Conservation (phyloP, 2,113 vertebrate genomes). For the Andinoacara biseriatus region DNA sequence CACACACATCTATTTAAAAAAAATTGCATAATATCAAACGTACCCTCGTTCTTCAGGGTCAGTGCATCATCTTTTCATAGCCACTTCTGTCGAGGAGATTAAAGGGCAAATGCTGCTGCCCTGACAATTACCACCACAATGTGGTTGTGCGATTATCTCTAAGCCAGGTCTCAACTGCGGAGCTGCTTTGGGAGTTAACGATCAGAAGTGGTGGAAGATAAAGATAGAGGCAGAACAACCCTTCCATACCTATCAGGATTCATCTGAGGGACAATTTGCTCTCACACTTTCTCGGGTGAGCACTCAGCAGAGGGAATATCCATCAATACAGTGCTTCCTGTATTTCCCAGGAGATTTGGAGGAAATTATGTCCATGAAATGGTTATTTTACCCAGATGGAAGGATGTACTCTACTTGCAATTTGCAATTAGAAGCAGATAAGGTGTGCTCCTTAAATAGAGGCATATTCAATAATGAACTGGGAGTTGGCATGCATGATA, state of each 20-base stretch:
- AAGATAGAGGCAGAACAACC: slow-evolving; percentile 4
- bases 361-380: slow-evolving; percentile 40
- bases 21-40: not conserved
- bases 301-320: not conserved
- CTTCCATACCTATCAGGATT: slow-evolving; percentile 18
- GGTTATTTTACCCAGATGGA: slow-evolving; percentile 15
- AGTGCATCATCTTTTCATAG: not conserved
- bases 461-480: slow-evolving; percentile 41
- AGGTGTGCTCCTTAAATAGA: slow-evolving; percentile 28
- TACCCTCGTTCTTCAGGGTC: not conserved
- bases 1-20: not conserved
- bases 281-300: not conserved
- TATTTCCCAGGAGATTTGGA: slow-evolving; percentile 36
- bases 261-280: not conserved
- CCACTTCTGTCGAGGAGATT: slow-evolving; percentile 35
- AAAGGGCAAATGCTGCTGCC: slow-evolving; percentile 47
- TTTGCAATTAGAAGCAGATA: slow-evolving; percentile 33
- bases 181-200: slow-evolving; percentile 43
- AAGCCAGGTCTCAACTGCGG: slow-evolving; percentile 14
- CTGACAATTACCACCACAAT: slow-evolving; percentile 61
- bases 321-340: not conserved
- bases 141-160: slow-evolving; percentile 25
- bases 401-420: not conserved
- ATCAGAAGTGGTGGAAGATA: slow-evolving; percentile 7
- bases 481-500: slow-evolving; percentile 49